Base-by-base conservation (phyloP, 2,113 vertebrate species). In the Prunella fulvescens region DNA sequence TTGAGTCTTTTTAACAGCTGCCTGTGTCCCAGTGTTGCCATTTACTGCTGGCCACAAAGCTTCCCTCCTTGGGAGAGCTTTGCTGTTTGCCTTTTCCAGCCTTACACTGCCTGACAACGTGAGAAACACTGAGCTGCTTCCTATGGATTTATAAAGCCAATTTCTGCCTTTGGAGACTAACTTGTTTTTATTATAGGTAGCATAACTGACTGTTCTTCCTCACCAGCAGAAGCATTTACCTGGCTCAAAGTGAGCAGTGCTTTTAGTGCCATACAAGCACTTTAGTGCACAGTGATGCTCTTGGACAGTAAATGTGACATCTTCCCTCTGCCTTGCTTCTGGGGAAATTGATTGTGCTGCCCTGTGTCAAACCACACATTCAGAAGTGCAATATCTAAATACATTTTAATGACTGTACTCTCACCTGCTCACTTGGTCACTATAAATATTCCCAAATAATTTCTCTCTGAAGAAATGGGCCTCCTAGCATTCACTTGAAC, bases 161-260 rank as follows among this genome's bases (percentile, higher is more conserved):
- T 74, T 88, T 24, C 72, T 88, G 67, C 76, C 86, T 67, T 23
- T 44, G 35, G 76, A 96, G 82, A 90, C 82, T 42, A 93, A 83
- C 35, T 81, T 70, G 51, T 5, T 66, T 82, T 94, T 96, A 83
- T 86, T 88, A 51, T 2, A 58, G 33, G 56, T 14, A 81, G 45
- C 20, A 28, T 61, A 94, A 86, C 82, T 88, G 74, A 73, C 58
- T 92, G 66, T 39, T 92, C 85, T 85, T 95, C 79, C 83, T 54
- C 72, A 94, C 42, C 66, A 92, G 40, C 78, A 77, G 79, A 72
- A 88, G 50, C 64, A 93, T 86, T 67, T 83, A 76, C 42, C 58
- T 72, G 79, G 58, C 79, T 88, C 13, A 0, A 45, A 20, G 76
- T 14, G 56, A 90, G 50, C 42, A 50, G 58, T 26, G 35, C 29